Evolutionary conservation across 2,888 invertebrate species (phyloP), one percentile per base, ranked within the genome.

Genomic region (Drosophila lutescens): DNA sequence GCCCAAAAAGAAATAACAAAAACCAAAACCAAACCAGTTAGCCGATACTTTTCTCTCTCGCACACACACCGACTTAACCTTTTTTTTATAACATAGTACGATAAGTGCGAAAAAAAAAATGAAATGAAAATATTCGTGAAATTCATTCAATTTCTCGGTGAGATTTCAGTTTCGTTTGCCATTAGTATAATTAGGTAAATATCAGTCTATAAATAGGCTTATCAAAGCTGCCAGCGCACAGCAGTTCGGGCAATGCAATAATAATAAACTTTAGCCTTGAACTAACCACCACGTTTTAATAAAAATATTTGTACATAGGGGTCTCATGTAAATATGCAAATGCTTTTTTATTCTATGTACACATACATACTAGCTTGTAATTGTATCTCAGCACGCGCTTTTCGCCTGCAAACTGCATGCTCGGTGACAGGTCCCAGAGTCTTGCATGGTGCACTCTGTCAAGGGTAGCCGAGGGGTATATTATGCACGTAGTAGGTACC

Each of bases 1-100:
- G 79, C 58, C 74, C 81, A 66, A 72, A 67, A 83, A 83, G 57
- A 82, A 74, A 74, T n/a, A 84, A 57, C 79, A 74, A 74, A 49
- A 77, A 74, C 40, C 50, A 86, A 86, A n/a, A n/a, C n/a, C n/a
- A n/a, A 83, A 83, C 82, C 82, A 83, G 82, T 83, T 83, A 79
- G 78, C 76, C 72, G 50, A 85, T 76, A 85, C 82, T 65, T 55
- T 61, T 47, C 59, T 50, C 72, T 53, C 60, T 55, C 44, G 56
- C 55, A 61, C 59, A 60, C 34, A 62, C n/a, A 47, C 20, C 12
- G 9, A 40, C 26, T 15, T 38, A 53, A 53, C 9, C 30, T 58
- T 54, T 58, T 53, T 49, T 41, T 73, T 40, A 51, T 74, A 65
- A 73, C 76, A 76, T 70, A 46, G 10, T 61, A 72, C 60, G 72